These are phyloP conservation scores for Sinocyclocheilus grahami DNA, from an alignment of 2,113 vertebrate species.

Conservation along the genomic window DNA sequence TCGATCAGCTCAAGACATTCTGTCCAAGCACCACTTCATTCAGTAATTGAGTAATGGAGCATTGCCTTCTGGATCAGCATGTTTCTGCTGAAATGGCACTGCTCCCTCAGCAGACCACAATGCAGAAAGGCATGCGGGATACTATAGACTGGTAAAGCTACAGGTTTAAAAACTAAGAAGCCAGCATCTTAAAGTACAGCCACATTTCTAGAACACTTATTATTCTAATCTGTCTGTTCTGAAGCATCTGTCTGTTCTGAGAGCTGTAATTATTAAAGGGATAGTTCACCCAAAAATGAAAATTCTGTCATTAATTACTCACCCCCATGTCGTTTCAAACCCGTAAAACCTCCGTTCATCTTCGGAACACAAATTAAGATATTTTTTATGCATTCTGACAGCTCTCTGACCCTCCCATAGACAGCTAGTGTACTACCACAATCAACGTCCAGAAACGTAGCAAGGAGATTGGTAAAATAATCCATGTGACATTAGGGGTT, in stretches of 20 bases:
- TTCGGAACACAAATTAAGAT: too few relatives aligned
- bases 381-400: too few relatives aligned
- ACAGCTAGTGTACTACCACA: too few relatives aligned
- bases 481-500: too few relatives aligned
- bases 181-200: conserved; percentile 4
- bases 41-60: neutral
- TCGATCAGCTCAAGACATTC: neutral
- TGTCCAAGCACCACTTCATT: conserved; percentile 5
- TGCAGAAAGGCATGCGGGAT: conserved; percentile 10
- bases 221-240: neutral
- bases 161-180: neutral
- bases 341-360: too few relatives aligned
- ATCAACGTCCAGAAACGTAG: too few relatives aligned
- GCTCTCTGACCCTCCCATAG: too few relatives aligned
- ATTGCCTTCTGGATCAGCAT: conserved; percentile 6
- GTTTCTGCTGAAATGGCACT: conserved; percentile 19
- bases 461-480: too few relatives aligned
- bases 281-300: too few relatives aligned
- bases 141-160: neutral
- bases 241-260: neutral
- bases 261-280: too few relatives aligned
- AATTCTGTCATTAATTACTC: too few relatives aligned
- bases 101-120: conserved; percentile 19
- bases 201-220: neutral
- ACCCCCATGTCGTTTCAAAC: too few relatives aligned